A percentile compares a stretch with the other conserved stretches of the same genome.
These are phyloP conservation scores for Heliconius hewitsoni DNA, from an alignment of 1,140 invertebrate genomes.

Conservation along the genomic window DNA sequence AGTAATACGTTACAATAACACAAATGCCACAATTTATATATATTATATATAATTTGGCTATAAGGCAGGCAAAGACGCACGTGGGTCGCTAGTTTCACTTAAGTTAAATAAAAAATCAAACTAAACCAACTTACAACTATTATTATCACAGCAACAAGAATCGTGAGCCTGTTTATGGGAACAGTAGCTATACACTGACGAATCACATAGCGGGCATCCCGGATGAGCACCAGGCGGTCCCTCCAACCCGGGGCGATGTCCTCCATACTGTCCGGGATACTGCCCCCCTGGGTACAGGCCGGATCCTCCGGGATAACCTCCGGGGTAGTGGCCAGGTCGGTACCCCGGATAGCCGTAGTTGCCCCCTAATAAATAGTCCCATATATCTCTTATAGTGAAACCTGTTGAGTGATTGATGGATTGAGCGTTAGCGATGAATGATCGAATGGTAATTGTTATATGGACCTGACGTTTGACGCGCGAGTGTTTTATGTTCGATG, in stretches of 20 bases:
- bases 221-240: conserved; percentile 71
- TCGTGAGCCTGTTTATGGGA: conserved; percentile 88
- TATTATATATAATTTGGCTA: too few species aligned
- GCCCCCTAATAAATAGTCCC: conserved; percentile 72
- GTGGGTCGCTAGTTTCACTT: too few species aligned
- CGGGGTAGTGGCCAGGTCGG: conserved; percentile 49
- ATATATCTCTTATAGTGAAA: conserved; percentile 72
- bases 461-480: conserved; percentile 9
- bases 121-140: conserved; percentile 79
- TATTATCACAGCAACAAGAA: conserved; percentile 86
- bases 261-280: conserved; percentile 54
- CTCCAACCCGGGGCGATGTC: conserved; percentile 46
- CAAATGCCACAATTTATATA: too few species aligned
- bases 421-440: conserved; percentile 40
- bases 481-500: conserved; percentile 1
- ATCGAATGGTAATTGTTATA: conserved; percentile 19
- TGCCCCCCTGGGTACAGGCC: conserved; percentile 45
- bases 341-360: conserved; percentile 43
- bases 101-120: not conserved
- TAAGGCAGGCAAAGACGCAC: too few species aligned
- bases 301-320: conserved; percentile 43
- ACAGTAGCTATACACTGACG: conserved; percentile 88
- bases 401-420: conserved; percentile 62
- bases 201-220: conserved; percentile 87
- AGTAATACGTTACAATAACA: too few species aligned